Base-by-base conservation (phyloP, 53 echinoderm and acorn worm genomes). In the Patiria pectinifera region DNA sequence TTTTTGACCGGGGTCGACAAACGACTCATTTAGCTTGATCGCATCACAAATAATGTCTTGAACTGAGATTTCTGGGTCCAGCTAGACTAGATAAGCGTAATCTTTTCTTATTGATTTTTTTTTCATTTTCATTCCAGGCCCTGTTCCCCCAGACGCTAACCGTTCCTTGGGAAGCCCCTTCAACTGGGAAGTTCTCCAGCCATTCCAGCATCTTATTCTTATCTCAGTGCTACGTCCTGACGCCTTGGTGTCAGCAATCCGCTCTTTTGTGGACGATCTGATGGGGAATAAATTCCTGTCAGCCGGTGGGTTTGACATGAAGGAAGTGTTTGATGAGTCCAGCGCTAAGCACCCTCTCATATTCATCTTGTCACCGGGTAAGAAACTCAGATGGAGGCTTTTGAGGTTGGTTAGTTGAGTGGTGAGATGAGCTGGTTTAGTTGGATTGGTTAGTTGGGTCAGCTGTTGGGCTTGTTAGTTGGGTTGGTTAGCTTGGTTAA, bases 301-400 rank as follows among this genome's bases (percentile, higher is more conserved):
- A 13, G 89, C 93, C 75, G 99, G 99, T 18, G 96, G 94, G 21
- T 96, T 99, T 92, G 99, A 99, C 84, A 93, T 99, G 87, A 99
- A 93, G 70, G 97, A 97, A 84, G 90, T 99, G 79, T 99, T 97
- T 96, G 97, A 96, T 25, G 97, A 96, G 49, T 99, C 97, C 46
- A 97, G 95, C 62, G 94, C 97, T 21, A 96, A 93, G 74, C 96
- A 99, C 83, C 99, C 99, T 0, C 95, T 99, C 19, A 99, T 99
- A 83, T 97, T 99, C 66, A 97, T 99, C 47, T 72, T 99, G 58
- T 97, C 97, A 82, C 99, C 99, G 81, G 99, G 99, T 99, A 82
- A 88, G 91, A 13, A 2, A 66, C 11, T 84, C 21, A 59, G 6
- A 6, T 3, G 24, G 80, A 18, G 9, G 4, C 4, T 82, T 83